phyloP scores from a whole-genome alignment of 2,888 invertebrate genomes.

The Mimachlamys varia region DNA sequence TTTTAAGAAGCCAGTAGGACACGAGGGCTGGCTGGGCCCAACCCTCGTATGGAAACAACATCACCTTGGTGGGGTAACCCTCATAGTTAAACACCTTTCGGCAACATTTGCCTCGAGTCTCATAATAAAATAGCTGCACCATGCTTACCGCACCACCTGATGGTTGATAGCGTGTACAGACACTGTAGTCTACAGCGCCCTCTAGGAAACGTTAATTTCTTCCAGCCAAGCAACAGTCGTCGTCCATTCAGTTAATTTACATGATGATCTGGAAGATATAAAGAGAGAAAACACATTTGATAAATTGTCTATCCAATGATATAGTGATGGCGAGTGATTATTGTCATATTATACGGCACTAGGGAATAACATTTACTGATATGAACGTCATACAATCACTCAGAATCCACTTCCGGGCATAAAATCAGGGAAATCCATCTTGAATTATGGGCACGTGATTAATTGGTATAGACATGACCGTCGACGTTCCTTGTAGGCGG shows the following conservation, averaged over 20 bases:
- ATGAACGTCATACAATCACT: conserved; percentile 7
- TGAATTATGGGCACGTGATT: conserved; percentile 6
- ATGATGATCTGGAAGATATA: conserved; percentile 34
- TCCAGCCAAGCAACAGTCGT: conserved; percentile 9
- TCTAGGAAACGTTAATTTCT: background rate
- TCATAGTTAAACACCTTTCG: conserved; percentile 91
- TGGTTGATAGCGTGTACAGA: background rate
- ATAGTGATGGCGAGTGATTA: conserved; percentile 32
- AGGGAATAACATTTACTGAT: background rate
- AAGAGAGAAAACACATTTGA: conserved; percentile 32
- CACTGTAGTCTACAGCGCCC: background rate
- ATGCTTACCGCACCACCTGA: conserved; percentile 69
- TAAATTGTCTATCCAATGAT: conserved; percentile 25
- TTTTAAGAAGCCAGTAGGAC: conserved; percentile 93
- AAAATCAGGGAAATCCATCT: conserved; percentile 31
- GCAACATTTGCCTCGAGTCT: conserved; percentile 92
- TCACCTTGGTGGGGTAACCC: conserved; percentile 92
- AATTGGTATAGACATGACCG: conserved; percentile 22
- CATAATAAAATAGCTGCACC: conserved; percentile 88
- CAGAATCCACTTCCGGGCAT: conserved; percentile 31
- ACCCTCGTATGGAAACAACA: conserved; percentile 93
- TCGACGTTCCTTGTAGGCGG: background rate
- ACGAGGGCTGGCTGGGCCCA: conserved; percentile 94
- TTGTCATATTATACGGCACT: conserved; percentile 16
- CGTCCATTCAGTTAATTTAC: conserved; percentile 33